Conservation (phyloP, 2,113 vertebrate species). For the Mystacornis crossleyi region DNA sequence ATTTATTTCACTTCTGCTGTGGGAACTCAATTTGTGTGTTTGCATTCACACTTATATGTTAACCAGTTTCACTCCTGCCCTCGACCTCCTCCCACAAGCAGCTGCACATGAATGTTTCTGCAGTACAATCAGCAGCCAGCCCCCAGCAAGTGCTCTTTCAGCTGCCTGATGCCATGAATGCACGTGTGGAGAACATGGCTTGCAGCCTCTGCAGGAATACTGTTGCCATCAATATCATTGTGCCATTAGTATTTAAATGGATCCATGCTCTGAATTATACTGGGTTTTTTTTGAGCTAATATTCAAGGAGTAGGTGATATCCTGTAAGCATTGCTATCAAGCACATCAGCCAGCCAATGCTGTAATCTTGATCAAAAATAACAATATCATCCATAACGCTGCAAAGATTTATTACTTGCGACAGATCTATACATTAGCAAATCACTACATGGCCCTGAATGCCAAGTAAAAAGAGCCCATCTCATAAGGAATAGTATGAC, state of each 20-base stretch:
- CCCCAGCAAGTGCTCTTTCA: background rate
- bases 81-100: background rate
- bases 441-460: conserved; percentile 43
- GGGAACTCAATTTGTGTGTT: background rate
- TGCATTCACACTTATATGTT: background rate
- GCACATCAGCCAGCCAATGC: background rate
- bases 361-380: conserved; percentile 72
- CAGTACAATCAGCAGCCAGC: background rate
- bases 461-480: background rate
- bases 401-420: conserved; percentile 67
- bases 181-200: background rate
- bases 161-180: background rate
- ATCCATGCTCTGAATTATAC: conserved; percentile 37
- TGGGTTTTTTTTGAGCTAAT: background rate
- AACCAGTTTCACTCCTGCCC: background rate
- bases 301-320: conserved; percentile 7
- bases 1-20: background rate
- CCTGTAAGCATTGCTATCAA: conserved; percentile 27
- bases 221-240: conserved; percentile 18
- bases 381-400: conserved; percentile 67
- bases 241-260: conserved; percentile 64
- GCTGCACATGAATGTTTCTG: background rate
- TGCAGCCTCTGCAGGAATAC: background rate
- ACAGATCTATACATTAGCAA: conserved; percentile 64
- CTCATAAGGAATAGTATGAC: background rate